Evolutionary conservation across 1,140 invertebrate species (phyloP), one percentile per base, ranked within the genome.

Genomic region (Aphidius ervi): DNA sequence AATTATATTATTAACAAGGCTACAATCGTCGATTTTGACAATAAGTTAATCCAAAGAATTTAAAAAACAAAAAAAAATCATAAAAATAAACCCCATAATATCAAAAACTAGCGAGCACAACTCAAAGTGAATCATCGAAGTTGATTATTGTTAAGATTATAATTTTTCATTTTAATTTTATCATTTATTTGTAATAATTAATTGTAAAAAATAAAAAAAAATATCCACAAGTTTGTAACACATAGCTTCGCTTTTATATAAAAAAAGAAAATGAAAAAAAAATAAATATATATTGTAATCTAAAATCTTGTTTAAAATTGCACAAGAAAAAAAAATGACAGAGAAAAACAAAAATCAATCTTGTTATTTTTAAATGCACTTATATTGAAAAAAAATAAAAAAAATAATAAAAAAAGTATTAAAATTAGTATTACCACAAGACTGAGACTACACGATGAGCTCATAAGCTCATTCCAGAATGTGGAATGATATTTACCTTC

Each of bases 401-500:
- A 68, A 47, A 58, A 63, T 57, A 59, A 53, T 62, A 68, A 63
- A 68, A 67, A 67, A 69, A 72, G 67, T 74, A 74, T 74, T 72
- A 70, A 69, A 31, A 66, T 65, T 74, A 76, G 71, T 76, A 74
- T 74, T 74, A 73, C 65, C 65, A 69, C 61, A 74, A 74, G 74
- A 76, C 74, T 76, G 73, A 74, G 56, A 65, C 50, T 61, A 54
- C 45, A 48, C 45, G 16, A 58, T 58, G 37, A 49, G 49, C n/a
- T 58, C 41, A 31, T 58, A 6, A 58, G 42, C 43, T 46, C 9
- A 60, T 37, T 46, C 23, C 42, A 10, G 3, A 46, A 52, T 41
- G 52, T 39, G 16, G 59, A 31, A 61, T 64, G 63, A 50, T 43
- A 58, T 63, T 60, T 37, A 43, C 42, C n/a, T 57, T 31, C 49